Conservation (phyloP, 2,888 invertebrate species). For the Xanthia togata region DNA sequence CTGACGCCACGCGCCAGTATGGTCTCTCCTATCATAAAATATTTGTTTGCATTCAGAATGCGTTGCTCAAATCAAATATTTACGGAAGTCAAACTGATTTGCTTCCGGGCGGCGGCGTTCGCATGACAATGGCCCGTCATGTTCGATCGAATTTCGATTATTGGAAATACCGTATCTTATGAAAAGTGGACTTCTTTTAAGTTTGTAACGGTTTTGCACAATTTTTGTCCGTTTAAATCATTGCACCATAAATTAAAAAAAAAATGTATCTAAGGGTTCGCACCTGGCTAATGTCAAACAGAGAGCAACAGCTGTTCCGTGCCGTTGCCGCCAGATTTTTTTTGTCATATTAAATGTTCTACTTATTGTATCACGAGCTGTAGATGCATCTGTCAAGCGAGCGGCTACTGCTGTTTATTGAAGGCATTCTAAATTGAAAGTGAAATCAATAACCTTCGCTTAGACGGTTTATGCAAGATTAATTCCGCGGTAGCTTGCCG, state of each 20-base stretch:
- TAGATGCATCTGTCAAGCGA: conserved; percentile 25
- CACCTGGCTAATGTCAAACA: conserved; percentile 75
- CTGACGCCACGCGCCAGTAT: neutral
- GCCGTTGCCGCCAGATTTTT: conserved; percentile 60
- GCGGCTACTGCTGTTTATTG: neutral
- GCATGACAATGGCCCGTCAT: conserved; percentile 65
- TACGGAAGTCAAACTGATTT: conserved; percentile 75
- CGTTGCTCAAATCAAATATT: conserved; percentile 74
- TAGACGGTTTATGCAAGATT: neutral
- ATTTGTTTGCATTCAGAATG: conserved; percentile 69
- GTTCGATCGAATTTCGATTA: conserved; percentile 70
- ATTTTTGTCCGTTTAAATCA: conserved; percentile 13
- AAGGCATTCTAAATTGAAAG: conserved; percentile 13
- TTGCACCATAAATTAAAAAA: conserved; percentile 22
- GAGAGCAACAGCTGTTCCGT: conserved; percentile 78
- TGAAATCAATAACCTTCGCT: conserved; percentile 6
- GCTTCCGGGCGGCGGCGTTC: conserved; percentile 74
- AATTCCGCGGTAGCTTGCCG: conserved; percentile 26
- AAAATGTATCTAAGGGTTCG: conserved; percentile 33
- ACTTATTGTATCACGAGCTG: conserved; percentile 31
- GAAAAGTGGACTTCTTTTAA: conserved; percentile 23
- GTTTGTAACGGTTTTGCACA: conserved; percentile 42
- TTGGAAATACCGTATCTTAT: conserved; percentile 47
- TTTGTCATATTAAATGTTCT: conserved; percentile 5
- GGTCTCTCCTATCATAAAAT: conserved; percentile 28